These are phyloP conservation scores for Ficedula albicollis DNA, from an alignment of 2,797 vertebrate species.

Conservation along the genomic window DNA sequence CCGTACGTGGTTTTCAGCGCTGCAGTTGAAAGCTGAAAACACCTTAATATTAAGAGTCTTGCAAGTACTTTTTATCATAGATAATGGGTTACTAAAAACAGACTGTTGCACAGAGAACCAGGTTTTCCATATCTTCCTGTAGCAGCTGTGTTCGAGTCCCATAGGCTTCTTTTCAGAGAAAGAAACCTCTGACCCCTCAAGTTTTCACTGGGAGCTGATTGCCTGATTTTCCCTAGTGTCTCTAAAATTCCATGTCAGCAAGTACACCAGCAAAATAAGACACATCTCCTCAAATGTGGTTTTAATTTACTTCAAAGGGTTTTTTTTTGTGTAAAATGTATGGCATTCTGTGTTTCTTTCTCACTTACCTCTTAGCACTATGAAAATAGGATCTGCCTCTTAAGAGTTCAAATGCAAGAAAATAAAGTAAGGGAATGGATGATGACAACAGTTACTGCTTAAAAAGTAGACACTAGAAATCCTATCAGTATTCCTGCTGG, in stretches of 20 bases:
- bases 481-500: neutral
- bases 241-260: neutral
- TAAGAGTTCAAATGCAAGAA: neutral
- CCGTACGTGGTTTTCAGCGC: neutral
- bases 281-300: neutral
- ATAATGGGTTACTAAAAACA: neutral
- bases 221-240: neutral
- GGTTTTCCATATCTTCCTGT: neutral
- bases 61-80: neutral
- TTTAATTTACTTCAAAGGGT: neutral
- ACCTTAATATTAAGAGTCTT: neutral
- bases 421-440: neutral
- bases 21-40: neutral
- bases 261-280: neutral
- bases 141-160: neutral
- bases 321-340: neutral
- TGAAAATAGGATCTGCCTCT: neutral
- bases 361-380: neutral
- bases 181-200: neutral
- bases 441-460: neutral
- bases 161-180: neutral
- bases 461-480: neutral
- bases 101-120: neutral
- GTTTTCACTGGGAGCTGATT: neutral
- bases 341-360: neutral